A percentile compares a stretch with the other conserved stretches of the same genome.
Conservation (phyloP, 2,797 vertebrate species). For the Okamejei kenojei region DNA sequence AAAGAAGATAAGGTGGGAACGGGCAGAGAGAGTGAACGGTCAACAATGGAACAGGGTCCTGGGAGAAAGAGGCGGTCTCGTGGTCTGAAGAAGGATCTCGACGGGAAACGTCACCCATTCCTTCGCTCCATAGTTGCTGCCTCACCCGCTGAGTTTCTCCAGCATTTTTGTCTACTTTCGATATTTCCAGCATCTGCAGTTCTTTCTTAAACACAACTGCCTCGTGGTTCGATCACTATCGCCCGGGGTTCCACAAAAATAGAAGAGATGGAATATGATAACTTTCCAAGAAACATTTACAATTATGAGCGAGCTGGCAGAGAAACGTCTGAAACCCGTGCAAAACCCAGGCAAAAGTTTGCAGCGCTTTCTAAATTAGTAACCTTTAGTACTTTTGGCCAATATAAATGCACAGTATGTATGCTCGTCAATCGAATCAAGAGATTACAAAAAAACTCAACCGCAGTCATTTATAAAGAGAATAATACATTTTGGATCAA, state of each 20-base stretch:
- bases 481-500: not conserved
- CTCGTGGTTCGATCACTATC: not conserved
- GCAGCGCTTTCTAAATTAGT: not conserved
- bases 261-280: not conserved
- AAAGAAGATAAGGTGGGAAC: not conserved
- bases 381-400: not conserved
- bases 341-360: not conserved
- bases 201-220: no score
- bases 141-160: no score
- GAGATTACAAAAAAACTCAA: not conserved
- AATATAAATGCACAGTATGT: not conserved
- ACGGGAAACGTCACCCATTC: no score
- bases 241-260: not conserved
- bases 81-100: not conserved
- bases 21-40: not conserved
- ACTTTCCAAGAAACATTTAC: not conserved
- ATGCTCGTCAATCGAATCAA: not conserved
- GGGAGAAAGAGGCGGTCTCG: no score
- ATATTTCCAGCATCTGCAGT: no score
- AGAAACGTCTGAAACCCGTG: not conserved
- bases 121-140: no score
- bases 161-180: no score
- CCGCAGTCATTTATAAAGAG: not conserved
- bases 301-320: not conserved
- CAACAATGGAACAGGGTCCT: not conserved